Percentiles rank a stretch among this genome's conserved stretches.
These are phyloP conservation scores for Menidia beryllina DNA, from an alignment of 2,113 vertebrate species.

Conservation along the genomic window DNA sequence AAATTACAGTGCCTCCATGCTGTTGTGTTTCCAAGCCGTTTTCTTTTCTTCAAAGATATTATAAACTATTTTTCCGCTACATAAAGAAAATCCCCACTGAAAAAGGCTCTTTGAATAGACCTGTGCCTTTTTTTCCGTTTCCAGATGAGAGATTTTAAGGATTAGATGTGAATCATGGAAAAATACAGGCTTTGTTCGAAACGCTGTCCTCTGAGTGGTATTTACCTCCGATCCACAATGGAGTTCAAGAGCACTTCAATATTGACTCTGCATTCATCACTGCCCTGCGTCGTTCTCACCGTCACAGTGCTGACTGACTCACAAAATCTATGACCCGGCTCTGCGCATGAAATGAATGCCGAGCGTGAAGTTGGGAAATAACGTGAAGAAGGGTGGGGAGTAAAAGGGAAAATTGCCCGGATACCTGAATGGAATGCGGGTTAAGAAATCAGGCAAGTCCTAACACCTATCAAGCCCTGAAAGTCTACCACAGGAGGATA, in stretches of 20 bases:
- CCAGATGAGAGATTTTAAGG: constrained; percentile 16
- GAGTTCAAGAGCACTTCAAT: constrained; percentile 39
- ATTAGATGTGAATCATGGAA: constrained; percentile 31
- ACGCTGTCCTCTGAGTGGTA: constrained; percentile 18
- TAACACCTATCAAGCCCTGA: background rate
- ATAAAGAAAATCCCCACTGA: background rate
- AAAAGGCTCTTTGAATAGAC: background rate
- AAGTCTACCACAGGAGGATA: background rate
- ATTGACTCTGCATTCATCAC: constrained; percentile 35
- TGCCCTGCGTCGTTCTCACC: constrained; percentile 15
- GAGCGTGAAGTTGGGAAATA: constrained; percentile 9
- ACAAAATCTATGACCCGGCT: constrained; percentile 27
- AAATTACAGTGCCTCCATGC: background rate
- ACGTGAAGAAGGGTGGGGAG: background rate
- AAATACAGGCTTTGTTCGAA: constrained; percentile 38
- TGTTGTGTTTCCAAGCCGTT: background rate
- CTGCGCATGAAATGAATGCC: constrained; percentile 14
- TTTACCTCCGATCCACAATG: constrained; percentile 24
- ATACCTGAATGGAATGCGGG: constrained; percentile 25
- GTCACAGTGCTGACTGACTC: constrained; percentile 16
- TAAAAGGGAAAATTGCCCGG: background rate
- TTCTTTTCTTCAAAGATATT: background rate
- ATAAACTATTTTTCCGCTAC: background rate
- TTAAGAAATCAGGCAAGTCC: constrained; percentile 26
- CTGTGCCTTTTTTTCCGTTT: background rate